Evolutionary conservation across 2,888 invertebrate genomes (phyloP), one percentile per base, ranked within the genome.

Genomic region (Thereva unica): DNA sequence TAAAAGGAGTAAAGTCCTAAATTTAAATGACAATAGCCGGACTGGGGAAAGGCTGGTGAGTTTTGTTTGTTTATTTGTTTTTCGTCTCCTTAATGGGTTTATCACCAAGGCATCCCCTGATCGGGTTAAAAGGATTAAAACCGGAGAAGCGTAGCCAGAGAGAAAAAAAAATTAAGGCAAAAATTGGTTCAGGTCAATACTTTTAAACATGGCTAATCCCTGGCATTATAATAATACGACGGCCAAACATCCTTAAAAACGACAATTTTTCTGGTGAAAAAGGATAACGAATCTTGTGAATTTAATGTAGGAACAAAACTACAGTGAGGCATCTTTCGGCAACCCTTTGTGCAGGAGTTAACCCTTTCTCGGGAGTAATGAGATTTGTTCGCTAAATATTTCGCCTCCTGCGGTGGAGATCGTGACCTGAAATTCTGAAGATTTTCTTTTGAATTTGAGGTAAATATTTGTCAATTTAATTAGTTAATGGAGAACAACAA

Each of bases 81-180:
- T 61, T 44, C 50, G 50, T 12, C 61, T 50, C 40, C 12, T 61
- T 61, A 61, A 61, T 61, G 61, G 61, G 61, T 61, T 61, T 61
- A 61, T 61, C 61, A 50, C 61, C 59, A 47, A 47, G 50, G 34
- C 50, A n/a, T 35, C 41, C 50, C 8, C 7, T 6, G 61, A 49
- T 61, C 49, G 61, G 61, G 61, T 61, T 61, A 61, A 61, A 61
- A 50, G 61, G 61, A 61, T 61, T 61, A 61, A 61, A 12, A n/a
- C 2, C 23, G 2, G 23, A 23, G 23, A 23, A 23, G 23, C 23
- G 23, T 23, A 23, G 23, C 23, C 23, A 23, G 23, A 23, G 23
- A 23, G n/a, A 23, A 23, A 23, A 23, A 23, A 23, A 50, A 50
- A 50, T 61, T 49, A 40, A 50, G 50, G 42, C 23, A 41, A 61